Evolutionary conservation across 2,113 vertebrate genomes (phyloP).

Genomic region (Sinosuthora webbiana): DNA sequence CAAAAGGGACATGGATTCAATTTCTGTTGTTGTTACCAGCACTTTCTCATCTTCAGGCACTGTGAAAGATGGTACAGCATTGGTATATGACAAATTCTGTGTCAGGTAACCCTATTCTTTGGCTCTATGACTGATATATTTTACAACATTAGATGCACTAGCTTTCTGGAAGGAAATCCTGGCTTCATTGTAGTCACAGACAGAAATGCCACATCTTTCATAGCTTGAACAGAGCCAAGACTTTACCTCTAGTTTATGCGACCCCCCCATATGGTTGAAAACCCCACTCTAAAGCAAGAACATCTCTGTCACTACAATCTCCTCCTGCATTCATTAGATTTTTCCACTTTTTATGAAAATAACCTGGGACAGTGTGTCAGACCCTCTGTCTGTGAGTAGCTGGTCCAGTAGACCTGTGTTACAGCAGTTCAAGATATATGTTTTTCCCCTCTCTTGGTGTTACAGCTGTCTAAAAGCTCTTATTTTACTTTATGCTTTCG

Average conservation of each 20-base stretch:
- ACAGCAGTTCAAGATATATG: neutral
- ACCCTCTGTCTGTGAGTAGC: neutral
- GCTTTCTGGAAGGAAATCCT: neutral
- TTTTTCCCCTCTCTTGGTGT: neutral
- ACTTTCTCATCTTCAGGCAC: neutral
- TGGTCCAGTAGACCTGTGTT: neutral
- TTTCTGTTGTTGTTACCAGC: slow-evolving; percentile 32
- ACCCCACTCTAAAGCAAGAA: neutral
- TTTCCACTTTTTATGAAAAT: neutral
- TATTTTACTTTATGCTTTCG: neutral
- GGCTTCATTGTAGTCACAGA: neutral
- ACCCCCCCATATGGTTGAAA: neutral
- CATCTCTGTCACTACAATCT: neutral
- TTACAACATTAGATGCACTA: neutral
- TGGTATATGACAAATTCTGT: neutral
- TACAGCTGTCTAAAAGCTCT: neutral
- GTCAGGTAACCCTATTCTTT: slow-evolving; percentile 10
- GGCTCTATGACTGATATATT: neutral
- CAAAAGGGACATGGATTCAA: slow-evolving; percentile 13
- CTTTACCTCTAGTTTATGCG: neutral
- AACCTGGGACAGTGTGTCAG: neutral
- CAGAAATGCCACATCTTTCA: neutral
- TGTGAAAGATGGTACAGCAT: slow-evolving; percentile 9
- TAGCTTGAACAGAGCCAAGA: neutral
- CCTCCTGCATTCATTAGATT: neutral